A percentile compares a stretch with the other conserved stretches of the same genome.
These are phyloP conservation scores for Marasmarcha lunaedactyla DNA, from an alignment of 2,888 invertebrate species.

Conservation along the genomic window DNA sequence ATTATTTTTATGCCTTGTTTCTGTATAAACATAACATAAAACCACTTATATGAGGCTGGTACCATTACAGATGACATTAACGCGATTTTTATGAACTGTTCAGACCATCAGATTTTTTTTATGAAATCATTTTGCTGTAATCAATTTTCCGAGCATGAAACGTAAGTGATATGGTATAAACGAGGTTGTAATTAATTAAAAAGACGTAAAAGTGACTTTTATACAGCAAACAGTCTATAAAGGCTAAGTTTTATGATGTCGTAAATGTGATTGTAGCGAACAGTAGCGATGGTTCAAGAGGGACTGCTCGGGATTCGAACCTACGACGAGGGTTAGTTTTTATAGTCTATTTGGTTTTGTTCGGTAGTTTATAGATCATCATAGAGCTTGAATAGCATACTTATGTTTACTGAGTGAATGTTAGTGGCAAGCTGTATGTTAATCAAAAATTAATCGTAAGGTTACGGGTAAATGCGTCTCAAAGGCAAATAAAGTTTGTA, in stretches of 20 bases:
- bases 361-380: too few species aligned
- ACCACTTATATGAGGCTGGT: background rate
- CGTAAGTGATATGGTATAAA: slow-evolving; percentile 61
- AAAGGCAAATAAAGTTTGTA: too few species aligned
- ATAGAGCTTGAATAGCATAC: too few species aligned
- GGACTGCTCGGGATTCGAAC: slow-evolving; percentile 10
- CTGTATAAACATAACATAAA: background rate
- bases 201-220: slow-evolving; percentile 68
- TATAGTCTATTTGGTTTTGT: too few species aligned
- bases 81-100: slow-evolving; percentile 52
- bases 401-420: too few species aligned
- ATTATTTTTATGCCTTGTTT: too few species aligned
- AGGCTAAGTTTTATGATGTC: slow-evolving; percentile 69
- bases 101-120: slow-evolving; percentile 50
- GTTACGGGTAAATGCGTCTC: too few species aligned
- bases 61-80: slow-evolving; percentile 25
- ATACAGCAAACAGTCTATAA: slow-evolving; percentile 63
- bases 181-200: slow-evolving; percentile 67
- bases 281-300: slow-evolving; percentile 12
- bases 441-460: too few species aligned
- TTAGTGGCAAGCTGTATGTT: too few species aligned
- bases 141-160: slow-evolving; percentile 56
- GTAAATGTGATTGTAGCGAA: slow-evolving; percentile 64
- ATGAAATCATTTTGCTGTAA: slow-evolving; percentile 58
- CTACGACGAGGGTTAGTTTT: too few species aligned